Evolutionary conservation across 2,888 invertebrate genomes (phyloP).

Genomic region (Patella ulyssiponensis): DNA sequence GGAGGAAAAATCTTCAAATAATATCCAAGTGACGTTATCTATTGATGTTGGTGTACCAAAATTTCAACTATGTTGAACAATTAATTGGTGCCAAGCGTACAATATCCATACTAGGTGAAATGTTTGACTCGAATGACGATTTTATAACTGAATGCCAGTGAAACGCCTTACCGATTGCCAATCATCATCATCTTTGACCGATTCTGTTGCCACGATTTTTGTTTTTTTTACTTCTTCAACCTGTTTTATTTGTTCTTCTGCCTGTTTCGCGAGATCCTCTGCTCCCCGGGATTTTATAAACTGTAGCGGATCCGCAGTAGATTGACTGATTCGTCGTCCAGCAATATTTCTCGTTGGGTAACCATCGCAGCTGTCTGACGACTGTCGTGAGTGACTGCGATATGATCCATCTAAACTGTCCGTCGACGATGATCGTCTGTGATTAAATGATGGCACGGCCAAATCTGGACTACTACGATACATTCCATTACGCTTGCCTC

Average conservation of each 20-base stretch:
- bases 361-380: conserved; percentile 57
- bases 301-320: conserved; percentile 63
- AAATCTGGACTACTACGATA: conserved; percentile 60
- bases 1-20: too few species aligned
- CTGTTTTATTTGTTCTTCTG: conserved; percentile 62
- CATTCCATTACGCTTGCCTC: conserved; percentile 43
- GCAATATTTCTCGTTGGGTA: conserved; percentile 43
- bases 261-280: conserved; percentile 58
- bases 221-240: conserved; percentile 59
- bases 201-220: conserved; percentile 21
- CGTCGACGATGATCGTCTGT: conserved; percentile 57
- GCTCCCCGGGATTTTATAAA: conserved; percentile 63
- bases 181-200: conserved; percentile 47
- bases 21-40: too few species aligned
- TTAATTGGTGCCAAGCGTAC: too few species aligned
- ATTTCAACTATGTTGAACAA: too few species aligned
- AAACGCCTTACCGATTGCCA: conserved; percentile 63
- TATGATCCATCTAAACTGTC: conserved; percentile 61
- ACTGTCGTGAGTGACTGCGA: conserved; percentile 59
- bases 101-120: too few species aligned
- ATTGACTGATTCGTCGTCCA: conserved; percentile 43
- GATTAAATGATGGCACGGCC: conserved; percentile 44
- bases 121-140: too few species aligned
- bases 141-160: too few species aligned
- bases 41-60: too few species aligned